A percentile compares a stretch with the other conserved stretches of the same genome.
Evolutionary conservation across 2,797 vertebrate species (phyloP).

Genomic region (Margarornis squamiger): DNA sequence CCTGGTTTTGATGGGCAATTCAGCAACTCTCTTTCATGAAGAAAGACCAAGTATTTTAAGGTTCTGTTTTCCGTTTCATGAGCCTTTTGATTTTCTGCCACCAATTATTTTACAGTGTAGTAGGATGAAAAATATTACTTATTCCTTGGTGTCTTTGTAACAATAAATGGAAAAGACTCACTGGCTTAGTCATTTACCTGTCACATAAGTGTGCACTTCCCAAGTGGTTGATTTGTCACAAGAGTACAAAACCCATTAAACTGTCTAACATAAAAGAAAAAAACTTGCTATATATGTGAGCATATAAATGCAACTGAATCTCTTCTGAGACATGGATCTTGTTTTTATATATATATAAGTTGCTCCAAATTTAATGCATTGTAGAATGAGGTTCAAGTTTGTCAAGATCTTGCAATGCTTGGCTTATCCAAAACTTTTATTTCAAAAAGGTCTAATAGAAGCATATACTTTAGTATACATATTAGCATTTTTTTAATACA

Average conservation of each 20-base stretch:
- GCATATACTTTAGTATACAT: neutral
- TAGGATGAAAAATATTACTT: neutral
- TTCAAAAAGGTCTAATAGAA: neutral
- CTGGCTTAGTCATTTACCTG: neutral
- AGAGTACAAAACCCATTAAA: neutral
- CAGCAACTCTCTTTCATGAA: neutral
- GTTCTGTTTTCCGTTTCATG: neutral
- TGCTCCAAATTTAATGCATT: neutral
- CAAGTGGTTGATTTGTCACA: neutral
- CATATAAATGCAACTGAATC: neutral
- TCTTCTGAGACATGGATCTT: neutral
- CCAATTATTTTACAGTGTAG: neutral
- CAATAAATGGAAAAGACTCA: neutral
- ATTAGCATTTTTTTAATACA: neutral
- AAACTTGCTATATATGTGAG: neutral
- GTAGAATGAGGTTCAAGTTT: neutral
- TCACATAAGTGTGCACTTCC: neutral
- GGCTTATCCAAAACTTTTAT: neutral
- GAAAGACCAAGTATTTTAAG: neutral
- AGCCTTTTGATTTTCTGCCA: neutral
- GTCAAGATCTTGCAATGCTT: neutral
- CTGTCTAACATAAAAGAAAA: neutral
- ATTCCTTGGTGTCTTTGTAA: neutral
- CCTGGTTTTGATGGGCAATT: neutral
- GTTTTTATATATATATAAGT: neutral